Evolutionary conservation across 2,888 invertebrate species (phyloP).

Genomic region (Tetramorium bicarinatum): DNA sequence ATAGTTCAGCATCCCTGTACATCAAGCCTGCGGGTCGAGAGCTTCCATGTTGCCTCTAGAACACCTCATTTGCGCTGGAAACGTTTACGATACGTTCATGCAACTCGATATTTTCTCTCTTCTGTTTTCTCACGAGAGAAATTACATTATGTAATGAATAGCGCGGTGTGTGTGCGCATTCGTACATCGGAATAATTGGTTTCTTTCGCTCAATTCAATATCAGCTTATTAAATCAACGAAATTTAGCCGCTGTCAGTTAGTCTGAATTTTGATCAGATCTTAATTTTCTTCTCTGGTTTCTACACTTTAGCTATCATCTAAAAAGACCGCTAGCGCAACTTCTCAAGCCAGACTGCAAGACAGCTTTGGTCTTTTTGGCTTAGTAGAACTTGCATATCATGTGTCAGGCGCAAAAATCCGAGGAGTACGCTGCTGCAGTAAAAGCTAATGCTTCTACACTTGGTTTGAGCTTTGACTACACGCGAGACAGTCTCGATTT

Average conservation of each 20-base stretch:
- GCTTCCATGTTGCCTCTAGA: conserved; percentile 21
- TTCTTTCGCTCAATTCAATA: neutral
- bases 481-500: conserved; percentile 51
- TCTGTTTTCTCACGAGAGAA: neutral
- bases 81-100: conserved; percentile 29
- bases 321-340: conserved; percentile 18
- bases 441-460: conserved; percentile 54
- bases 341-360: neutral
- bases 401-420: conserved; percentile 47
- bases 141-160: too few species aligned
- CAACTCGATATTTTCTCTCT: conserved; percentile 24
- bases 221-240: neutral
- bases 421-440: neutral
- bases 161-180: neutral
- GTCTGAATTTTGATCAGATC: neutral
- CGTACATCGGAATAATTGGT: neutral
- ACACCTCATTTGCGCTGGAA: conserved; percentile 44
- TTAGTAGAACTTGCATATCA: conserved; percentile 44
- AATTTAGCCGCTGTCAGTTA: neutral
- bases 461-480: conserved; percentile 47
- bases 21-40: conserved; percentile 24
- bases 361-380: conserved; percentile 21
- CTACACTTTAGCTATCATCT: conserved; percentile 3
- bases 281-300: neutral
- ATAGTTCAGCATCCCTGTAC: conserved; percentile 45